Base-by-base conservation (phyloP, 2,113 vertebrate species). In the Brachyhypopomus occidentalis region DNA sequence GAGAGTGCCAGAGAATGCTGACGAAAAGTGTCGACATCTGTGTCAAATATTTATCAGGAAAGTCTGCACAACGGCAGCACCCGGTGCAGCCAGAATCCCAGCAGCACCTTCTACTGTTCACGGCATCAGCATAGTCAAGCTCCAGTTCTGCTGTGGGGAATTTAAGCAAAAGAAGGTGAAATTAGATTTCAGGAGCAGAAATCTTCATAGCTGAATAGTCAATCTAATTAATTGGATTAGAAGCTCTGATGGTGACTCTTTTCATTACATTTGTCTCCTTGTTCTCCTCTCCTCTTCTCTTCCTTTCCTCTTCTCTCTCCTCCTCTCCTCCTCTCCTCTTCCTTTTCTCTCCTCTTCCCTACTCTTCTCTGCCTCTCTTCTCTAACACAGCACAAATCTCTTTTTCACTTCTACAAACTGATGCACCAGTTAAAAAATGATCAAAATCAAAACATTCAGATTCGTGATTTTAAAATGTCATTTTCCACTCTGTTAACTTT, bases 41-140 rank as follows among this genome's bases (percentile, higher is more conserved):
- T 87, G 88, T 88, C 82, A 82, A 88, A 88, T 75, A 55, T 86
- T 89, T 84, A 90, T 87, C 84, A 84, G 87, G 89, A 88, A 89
- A 83, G 77, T 66, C 77, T 20, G 83, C 78, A 84, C 90, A 88
- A 70, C 87, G 34, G 20, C 63, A 89, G 79, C 90, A 87, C 85
- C 79, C 84, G 86, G 87, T 86, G 86, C 72, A 81, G 83, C 81
- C 84, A 77, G 48, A 4, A 82, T 81, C 88, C 89, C 89, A 87
- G 75, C 81, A 83, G 69, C 79, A 80, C 88, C 56, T 62, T n/a
- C 72, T 58, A 41, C 22, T n/a, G 48, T 48, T 25, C 20, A 25
- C 23, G 16, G 45, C 41, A 48, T 5, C 45, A 12, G 12, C 12
- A 52, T 1, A 52, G 45, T 52, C 45, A 3, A 5, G 64, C 64